Conservation (phyloP, 1,140 invertebrate genomes). For the Campodea augens region DNA sequence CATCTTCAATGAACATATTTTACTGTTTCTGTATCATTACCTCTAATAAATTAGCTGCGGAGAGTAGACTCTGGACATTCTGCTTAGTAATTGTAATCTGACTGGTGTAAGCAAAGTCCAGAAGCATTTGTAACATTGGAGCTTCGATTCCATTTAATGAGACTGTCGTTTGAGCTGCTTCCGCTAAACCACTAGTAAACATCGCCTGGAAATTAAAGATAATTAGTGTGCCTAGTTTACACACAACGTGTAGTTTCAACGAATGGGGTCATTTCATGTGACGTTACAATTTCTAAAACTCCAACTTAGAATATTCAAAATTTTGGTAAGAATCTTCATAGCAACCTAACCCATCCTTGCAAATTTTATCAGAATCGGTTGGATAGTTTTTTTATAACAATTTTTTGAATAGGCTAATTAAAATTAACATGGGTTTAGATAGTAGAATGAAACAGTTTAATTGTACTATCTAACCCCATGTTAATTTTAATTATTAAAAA, state of each 20-base stretch:
- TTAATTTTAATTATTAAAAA: no score
- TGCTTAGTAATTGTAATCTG: slow-evolving; percentile 28
- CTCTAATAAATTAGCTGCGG: slow-evolving; percentile 36
- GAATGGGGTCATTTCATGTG: neutral
- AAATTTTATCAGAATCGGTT: no score
- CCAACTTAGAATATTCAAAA: neutral
- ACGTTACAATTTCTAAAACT: neutral
- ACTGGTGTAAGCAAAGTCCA: slow-evolving; percentile 37
- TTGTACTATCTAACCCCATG: no score
- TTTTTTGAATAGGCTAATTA: no score
- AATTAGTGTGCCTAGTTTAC: slow-evolving; percentile 1
- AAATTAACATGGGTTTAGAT: no score
- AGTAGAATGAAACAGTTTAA: no score
- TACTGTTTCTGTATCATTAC: slow-evolving; percentile 18
- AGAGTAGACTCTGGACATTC: slow-evolving; percentile 33
- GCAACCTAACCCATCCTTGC: no score
- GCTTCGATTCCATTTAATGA: slow-evolving; percentile 32
- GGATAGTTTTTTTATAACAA: no score
- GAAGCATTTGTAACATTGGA: slow-evolving; percentile 26
- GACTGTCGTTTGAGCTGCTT: slow-evolving; percentile 27
- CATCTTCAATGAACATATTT: no score
- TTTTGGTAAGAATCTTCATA: neutral
- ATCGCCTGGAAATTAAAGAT: slow-evolving; percentile 22
- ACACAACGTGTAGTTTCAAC: neutral
- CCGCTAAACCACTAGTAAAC: slow-evolving; percentile 27